phyloP scores from a whole-genome alignment of 2,888 invertebrate species.

The Fragum whitleyi region DNA sequence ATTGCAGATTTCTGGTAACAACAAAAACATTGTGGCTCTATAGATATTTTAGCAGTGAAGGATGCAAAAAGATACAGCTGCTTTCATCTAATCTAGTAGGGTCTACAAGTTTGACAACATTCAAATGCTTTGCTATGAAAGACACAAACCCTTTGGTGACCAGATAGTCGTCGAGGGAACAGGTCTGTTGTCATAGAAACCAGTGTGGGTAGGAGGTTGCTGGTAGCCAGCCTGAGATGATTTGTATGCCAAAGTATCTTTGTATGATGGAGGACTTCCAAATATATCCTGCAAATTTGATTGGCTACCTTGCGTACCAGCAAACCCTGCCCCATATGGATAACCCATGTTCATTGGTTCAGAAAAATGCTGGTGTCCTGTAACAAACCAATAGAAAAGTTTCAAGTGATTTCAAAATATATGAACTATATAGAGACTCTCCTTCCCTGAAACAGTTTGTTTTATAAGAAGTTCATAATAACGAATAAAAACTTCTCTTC shows the following conservation, averaged over 20 bases:
- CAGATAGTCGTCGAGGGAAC: slow-evolving; percentile 49
- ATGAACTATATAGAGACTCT: too few species aligned
- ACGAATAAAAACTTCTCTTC: background rate
- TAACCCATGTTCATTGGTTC: slow-evolving; percentile 26
- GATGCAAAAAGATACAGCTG: background rate
- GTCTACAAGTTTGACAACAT: slow-evolving; percentile 17
- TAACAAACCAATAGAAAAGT: slow-evolving; percentile 1
- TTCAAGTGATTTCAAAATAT: too few species aligned
- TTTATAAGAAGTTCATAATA: background rate
- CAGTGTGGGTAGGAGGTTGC: slow-evolving; percentile 21
- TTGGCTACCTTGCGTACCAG: slow-evolving; percentile 21
- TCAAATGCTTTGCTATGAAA: background rate
- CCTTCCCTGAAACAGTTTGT: too few species aligned
- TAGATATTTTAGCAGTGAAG: background rate
- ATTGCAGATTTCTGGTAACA: too few species aligned
- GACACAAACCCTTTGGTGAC: slow-evolving; percentile 70
- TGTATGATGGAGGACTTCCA: slow-evolving; percentile 17
- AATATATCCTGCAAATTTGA: slow-evolving; percentile 20
- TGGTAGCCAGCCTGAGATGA: slow-evolving; percentile 23
- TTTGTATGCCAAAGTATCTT: slow-evolving; percentile 14
- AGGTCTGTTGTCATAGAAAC: slow-evolving; percentile 50
- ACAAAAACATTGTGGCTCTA: too few species aligned
- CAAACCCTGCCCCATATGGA: slow-evolving; percentile 29
- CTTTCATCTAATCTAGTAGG: slow-evolving; percentile 4
- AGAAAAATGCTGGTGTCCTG: slow-evolving; percentile 13